phyloP scores from a whole-genome alignment of 2,113 vertebrate genomes.

The Leiothrix lutea region DNA sequence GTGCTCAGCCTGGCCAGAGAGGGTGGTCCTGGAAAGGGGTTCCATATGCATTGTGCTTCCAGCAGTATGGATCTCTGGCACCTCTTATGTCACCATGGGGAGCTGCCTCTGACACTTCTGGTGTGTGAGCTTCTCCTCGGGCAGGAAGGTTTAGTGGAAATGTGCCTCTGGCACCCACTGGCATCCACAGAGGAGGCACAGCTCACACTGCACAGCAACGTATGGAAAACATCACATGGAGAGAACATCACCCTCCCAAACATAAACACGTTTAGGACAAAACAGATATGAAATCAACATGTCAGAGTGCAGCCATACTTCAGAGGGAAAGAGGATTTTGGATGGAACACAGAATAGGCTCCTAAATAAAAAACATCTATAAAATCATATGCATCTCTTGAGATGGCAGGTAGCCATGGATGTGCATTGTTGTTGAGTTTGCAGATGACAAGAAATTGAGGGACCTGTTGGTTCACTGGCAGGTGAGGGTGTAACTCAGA shows the following conservation, averaged over 20 bases:
- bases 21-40: background rate
- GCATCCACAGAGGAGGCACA: background rate
- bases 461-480: background rate
- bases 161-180: background rate
- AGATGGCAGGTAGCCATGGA: background rate
- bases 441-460: background rate
- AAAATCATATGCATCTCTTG: background rate
- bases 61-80: background rate
- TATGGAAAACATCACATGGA: background rate
- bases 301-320: background rate
- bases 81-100: accelerated
- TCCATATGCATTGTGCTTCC: background rate
- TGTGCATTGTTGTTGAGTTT: accelerated
- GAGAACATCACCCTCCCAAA: background rate
- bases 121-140: background rate
- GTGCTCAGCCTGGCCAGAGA: background rate
- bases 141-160: background rate
- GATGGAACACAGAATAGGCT: background rate
- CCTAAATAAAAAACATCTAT: background rate
- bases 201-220: background rate
- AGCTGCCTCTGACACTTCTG: background rate
- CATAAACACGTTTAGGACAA: background rate
- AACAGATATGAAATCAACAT: background rate
- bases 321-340: background rate
- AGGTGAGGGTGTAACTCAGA: background rate